Base-by-base conservation (phyloP, 64 coral and sea anemone species). In the Pocillopora verrucosa region DNA sequence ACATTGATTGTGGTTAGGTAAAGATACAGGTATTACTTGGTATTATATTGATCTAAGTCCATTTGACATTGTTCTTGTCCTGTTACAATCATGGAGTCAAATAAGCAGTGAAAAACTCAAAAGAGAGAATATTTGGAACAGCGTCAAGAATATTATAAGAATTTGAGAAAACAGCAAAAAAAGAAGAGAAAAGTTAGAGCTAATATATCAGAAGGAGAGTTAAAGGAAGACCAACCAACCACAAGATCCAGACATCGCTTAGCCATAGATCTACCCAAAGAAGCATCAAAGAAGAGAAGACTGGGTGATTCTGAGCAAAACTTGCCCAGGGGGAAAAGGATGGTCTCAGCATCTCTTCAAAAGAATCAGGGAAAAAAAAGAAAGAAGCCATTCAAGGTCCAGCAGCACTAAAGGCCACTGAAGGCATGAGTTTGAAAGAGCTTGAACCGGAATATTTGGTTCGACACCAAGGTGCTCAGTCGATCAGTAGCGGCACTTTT, bases 401-500 rank as follows among this genome's bases (percentile, higher is more conserved):
- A 22, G 67, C 76, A 5, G 51, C 38, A 19, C 75, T 38, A 56
- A 79, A 79, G 58, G 25, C 45, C 9, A 58, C 51, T 25, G 41
- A 45, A 17, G n/a, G 15, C 20, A 10, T 51, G 11, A 37, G 24
- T 78, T 56, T 78, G 11, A 78, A 78, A 56, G 56, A 78, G 38
- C 16, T 76, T 11, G 13, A 51, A 12, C 13, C 1, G 7, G 76
- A 16, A 17, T 63, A 81, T 64, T 60, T 81, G 25, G 64, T 61
- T n/a, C 60, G 60, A 24, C 15, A 19, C 0, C 35, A 58, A 16
- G 79, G 59, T 16, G 79, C 25, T 35, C 25, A 13, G 11, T 64
- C 79, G 5, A 34, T 91, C 61, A 80, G 89, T 5, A 91, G n/a
- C n/a, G 79, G 89, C 22, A 91, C 89, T 16, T 91, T 76, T 61